Conservation (phyloP, 2,797 vertebrate genomes). For the Discoglossus pictus region DNA sequence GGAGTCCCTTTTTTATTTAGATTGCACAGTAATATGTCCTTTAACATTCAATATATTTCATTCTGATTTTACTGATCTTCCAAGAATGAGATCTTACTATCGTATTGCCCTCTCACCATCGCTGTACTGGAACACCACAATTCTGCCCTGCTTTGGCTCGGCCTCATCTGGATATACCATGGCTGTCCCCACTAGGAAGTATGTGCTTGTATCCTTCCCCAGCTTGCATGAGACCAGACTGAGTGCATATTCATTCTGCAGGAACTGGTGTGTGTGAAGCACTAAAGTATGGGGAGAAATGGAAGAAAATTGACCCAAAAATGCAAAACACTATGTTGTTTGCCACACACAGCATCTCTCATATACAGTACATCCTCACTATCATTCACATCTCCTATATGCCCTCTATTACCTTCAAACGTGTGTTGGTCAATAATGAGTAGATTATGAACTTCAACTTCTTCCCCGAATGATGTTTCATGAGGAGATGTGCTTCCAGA, state of each 20-base stretch:
- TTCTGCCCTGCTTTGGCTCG: slow-evolving; percentile 96
- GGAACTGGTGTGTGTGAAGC: slow-evolving; percentile 95
- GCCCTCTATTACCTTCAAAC: slow-evolving; percentile 91
- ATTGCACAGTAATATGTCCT: too few species aligned
- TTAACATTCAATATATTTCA: too few species aligned
- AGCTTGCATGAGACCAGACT: slow-evolving; percentile 97
- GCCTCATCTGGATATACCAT: slow-evolving; percentile 99
- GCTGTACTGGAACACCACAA: slow-evolving; percentile 96
- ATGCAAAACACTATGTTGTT: too few species aligned
- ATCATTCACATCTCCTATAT: accelerated
- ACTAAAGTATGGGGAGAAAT: slow-evolving; percentile 65
- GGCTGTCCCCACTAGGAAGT: slow-evolving; percentile 95
- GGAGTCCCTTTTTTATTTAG: too few species aligned
- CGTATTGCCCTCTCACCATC: slow-evolving; percentile 89
- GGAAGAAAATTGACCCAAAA: neutral
- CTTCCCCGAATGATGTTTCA: slow-evolving; percentile 95
- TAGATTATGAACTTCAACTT: slow-evolving; percentile 97
- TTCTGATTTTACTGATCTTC: too few species aligned
- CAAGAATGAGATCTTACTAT: too few species aligned
- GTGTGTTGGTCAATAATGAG: slow-evolving; percentile 98
- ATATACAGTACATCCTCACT: too few species aligned
- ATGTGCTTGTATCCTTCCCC: slow-evolving; percentile 92
- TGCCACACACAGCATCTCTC: too few species aligned
- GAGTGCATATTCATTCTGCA: slow-evolving; percentile 93
- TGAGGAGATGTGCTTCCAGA: slow-evolving; percentile 96